Conservation (phyloP, 1,140 invertebrate species). For the Euborellia annulipes region DNA sequence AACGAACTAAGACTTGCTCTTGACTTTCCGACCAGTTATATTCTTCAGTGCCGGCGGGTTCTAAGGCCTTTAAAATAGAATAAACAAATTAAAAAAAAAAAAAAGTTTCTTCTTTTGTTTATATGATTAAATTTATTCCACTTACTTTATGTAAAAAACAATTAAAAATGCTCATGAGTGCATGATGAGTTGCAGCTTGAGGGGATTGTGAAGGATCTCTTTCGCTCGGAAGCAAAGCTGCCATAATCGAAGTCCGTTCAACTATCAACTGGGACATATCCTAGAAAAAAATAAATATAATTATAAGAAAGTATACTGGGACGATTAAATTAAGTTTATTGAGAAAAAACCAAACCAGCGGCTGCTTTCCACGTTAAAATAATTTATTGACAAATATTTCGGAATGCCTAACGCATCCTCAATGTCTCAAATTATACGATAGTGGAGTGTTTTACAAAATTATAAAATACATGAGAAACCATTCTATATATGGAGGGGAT, state of each 20-base stretch:
- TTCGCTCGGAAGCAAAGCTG: constrained; percentile 52
- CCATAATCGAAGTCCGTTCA: constrained; percentile 76
- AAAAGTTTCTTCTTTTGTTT: constrained; percentile 5
- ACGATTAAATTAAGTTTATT: too few species aligned
- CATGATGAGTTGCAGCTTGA: constrained; percentile 42
- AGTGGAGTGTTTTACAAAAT: too few species aligned
- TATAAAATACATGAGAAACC: too few species aligned
- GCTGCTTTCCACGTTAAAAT: too few species aligned
- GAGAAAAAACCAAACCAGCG: too few species aligned
- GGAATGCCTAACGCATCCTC: too few species aligned
- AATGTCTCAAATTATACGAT: too few species aligned
- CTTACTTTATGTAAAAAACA: constrained; percentile 53
- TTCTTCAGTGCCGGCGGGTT: constrained; percentile 41
- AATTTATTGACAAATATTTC: too few species aligned
- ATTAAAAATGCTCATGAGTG: constrained; percentile 62
- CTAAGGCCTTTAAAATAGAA: constrained; percentile 29
- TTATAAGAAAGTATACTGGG: not conserved
- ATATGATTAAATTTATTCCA: not conserved
- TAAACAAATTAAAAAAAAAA: constrained; percentile 18
- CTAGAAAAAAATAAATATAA: constrained; percentile 23
- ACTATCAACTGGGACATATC: constrained; percentile 86
- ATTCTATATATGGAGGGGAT: too few species aligned
- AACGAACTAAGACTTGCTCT: constrained; percentile 54
- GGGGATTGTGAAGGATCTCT: too few species aligned
- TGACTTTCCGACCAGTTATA: constrained; percentile 48